Conservation (phyloP, 2,888 invertebrate species). For the Mystacides longicornis region DNA sequence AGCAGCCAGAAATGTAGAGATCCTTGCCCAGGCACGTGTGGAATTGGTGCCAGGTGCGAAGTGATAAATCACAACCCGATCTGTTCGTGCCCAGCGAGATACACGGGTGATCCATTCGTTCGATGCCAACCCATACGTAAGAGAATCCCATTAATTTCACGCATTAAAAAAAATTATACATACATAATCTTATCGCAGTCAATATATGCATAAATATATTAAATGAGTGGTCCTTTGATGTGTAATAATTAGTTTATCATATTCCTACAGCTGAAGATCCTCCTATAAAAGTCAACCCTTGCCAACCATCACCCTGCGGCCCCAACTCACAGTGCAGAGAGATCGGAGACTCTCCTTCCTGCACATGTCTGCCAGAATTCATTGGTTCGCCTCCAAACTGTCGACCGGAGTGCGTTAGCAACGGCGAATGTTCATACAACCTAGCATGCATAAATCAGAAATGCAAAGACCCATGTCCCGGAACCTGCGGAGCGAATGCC, state of each 20-base stretch:
- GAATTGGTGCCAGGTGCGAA: conserved; percentile 61
- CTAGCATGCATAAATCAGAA: conserved; percentile 58
- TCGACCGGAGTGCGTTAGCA: conserved; percentile 58
- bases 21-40: conserved; percentile 71
- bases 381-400: conserved; percentile 71
- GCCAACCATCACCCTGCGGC: conserved; percentile 59
- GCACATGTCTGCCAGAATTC: conserved; percentile 62
- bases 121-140: conserved; percentile 52
- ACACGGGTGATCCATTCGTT: conserved; percentile 67
- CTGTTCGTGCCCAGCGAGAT: conserved; percentile 54
- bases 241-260: conserved; percentile 12
- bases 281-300: conserved; percentile 45
- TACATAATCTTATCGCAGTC: too few species aligned
- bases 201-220: too few species aligned
- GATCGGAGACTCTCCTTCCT: conserved; percentile 64
- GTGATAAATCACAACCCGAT: conserved; percentile 69
- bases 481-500: conserved; percentile 61
- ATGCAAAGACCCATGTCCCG: conserved; percentile 62
- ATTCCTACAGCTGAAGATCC: conserved; percentile 36
- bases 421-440: conserved; percentile 56
- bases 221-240: too few species aligned
- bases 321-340: conserved; percentile 64
- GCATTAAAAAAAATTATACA: too few species aligned
- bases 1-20: conserved; percentile 70
- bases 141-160: background rate